Evolutionary conservation across 1,140 invertebrate species (phyloP).

Genomic region (Cydia fagiglandana): DNA sequence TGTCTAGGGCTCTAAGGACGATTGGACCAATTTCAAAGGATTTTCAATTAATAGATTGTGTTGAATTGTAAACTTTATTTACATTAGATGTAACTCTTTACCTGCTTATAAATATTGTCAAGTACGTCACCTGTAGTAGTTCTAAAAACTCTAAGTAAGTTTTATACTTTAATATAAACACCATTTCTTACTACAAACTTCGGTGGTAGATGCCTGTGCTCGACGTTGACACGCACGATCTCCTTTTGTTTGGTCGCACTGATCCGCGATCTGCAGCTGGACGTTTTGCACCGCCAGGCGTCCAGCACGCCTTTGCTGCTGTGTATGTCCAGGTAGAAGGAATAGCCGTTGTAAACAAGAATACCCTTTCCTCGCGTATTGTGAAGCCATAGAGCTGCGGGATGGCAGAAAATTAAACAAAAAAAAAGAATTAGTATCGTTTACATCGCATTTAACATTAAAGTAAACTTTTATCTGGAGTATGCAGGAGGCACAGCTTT

Average conservation of each 20-base stretch:
- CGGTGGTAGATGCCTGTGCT: not conserved
- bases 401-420: not conserved
- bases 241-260: not conserved
- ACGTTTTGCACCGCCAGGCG: not conserved
- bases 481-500: too few species aligned
- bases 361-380: not conserved
- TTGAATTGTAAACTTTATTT: too few species aligned
- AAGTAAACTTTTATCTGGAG: too few species aligned
- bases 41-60: too few species aligned
- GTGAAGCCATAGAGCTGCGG: not conserved
- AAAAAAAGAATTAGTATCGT: too few species aligned
- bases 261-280: not conserved
- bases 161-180: slow-evolving; percentile 9
- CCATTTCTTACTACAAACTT: not conserved
- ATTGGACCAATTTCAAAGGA: too few species aligned
- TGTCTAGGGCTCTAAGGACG: too few species aligned
- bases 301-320: not conserved
- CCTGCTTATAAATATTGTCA: too few species aligned
- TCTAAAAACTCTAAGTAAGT: too few species aligned
- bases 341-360: slow-evolving; percentile 2
- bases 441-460: too few species aligned
- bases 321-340: not conserved
- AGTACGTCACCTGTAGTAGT: too few species aligned
- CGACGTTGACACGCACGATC: not conserved
- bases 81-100: too few species aligned